Percentiles rank a stretch among this genome's conserved stretches.
phyloP scores from a whole-genome alignment of 53 echinoderm and acorn worm genomes.

The Paracentrotus lividus region DNA sequence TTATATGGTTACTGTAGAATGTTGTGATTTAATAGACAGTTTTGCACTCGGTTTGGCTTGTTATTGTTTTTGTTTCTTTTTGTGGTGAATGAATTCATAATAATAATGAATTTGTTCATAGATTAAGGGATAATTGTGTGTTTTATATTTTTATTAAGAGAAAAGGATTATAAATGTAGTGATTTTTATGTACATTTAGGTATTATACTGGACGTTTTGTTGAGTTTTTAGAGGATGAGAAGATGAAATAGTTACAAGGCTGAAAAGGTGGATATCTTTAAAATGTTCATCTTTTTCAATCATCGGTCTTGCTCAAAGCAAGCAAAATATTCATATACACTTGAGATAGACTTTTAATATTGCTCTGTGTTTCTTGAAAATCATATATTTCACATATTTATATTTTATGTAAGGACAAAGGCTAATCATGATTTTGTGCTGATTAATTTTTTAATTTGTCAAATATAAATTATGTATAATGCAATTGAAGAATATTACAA shows the following conservation, averaged over 20 bases:
- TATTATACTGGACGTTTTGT: neutral
- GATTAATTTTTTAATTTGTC: neutral
- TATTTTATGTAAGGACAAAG: neutral
- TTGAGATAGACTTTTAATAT: neutral
- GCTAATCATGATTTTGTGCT: no score
- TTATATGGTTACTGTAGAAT: neutral
- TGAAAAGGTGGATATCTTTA: neutral
- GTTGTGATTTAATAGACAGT: neutral
- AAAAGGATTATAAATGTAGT: neutral
- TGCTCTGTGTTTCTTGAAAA: neutral
- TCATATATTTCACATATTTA: neutral
- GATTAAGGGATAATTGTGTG: neutral
- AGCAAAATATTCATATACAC: neutral
- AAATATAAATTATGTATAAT: no score
- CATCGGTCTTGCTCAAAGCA: neutral
- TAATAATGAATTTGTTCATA: neutral
- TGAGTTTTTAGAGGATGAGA: neutral
- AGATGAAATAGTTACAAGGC: constrained; percentile 10
- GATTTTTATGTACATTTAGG: neutral
- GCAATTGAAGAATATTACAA: no score
- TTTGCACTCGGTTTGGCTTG: neutral
- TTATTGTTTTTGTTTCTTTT: neutral
- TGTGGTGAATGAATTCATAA: neutral
- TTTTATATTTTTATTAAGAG: neutral
- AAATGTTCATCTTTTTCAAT: neutral